These are phyloP conservation scores for Tetramorium parvispinum DNA, from an alignment of 1,140 invertebrate species.

Conservation along the genomic window DNA sequence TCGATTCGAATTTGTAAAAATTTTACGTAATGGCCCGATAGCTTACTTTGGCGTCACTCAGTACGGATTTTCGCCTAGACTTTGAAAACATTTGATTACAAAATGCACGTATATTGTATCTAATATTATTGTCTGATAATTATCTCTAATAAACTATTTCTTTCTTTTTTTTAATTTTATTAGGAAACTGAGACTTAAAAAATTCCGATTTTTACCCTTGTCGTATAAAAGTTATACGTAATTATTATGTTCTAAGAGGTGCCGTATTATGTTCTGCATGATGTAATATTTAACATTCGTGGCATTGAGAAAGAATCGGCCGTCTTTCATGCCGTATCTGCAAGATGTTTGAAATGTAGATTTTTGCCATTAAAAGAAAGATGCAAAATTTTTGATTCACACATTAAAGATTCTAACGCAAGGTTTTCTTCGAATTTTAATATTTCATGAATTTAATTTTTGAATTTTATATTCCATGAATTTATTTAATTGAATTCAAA, in stretches of 20 bases:
- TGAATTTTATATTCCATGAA: not conserved
- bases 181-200: constrained; percentile 33
- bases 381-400: not conserved
- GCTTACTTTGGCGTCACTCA: constrained; percentile 42
- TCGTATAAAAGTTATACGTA: constrained; percentile 67
- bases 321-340: constrained; percentile 61
- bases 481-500: constrained; percentile 8
- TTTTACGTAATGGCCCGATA: constrained; percentile 69
- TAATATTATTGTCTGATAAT: constrained; percentile 44
- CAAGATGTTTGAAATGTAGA: constrained; percentile 65
- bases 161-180: constrained; percentile 50
- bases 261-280: constrained; percentile 58
- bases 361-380: constrained; percentile 31
- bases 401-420: not conserved
- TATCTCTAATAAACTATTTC: constrained; percentile 47
- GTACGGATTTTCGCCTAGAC: constrained; percentile 34
- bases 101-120: constrained; percentile 44
- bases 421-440: constrained; percentile 1
- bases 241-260: constrained; percentile 48
- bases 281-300: constrained; percentile 62
- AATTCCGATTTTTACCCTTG: constrained; percentile 39
- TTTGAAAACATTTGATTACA: constrained; percentile 36
- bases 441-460: not conserved
- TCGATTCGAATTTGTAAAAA: constrained; percentile 67
- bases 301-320: constrained; percentile 50